Base-by-base conservation (phyloP, 2,888 invertebrate genomes). In the Trachelus tabidus region DNA sequence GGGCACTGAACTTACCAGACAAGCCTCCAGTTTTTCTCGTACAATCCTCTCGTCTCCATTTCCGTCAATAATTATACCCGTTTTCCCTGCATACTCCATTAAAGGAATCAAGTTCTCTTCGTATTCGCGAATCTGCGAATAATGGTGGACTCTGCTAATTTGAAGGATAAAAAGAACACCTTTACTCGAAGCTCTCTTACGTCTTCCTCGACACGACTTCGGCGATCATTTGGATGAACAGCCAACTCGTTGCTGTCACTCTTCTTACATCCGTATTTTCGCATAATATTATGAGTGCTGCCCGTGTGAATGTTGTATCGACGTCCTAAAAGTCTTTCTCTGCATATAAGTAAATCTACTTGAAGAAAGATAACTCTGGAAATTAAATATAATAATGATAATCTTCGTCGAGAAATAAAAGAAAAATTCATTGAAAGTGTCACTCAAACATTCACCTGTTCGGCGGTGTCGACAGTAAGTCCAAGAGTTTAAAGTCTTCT, bases 401-500 rank as follows among this genome's bases (percentile, higher is more conserved):
- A 71, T 31, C 4, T 3, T 71, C 31, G 0, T 31, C 1, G 11
- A 6, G 31, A 30, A 31, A 15, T 1, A 71, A 33, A 71, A 15
- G 11, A 1, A 12, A 30, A 11, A 15, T 40, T 1, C 6, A 0
- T 40, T 34, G 35, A 77, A 76, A 73, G 37, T 78, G 40, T 73
- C 69, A n/a, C 69, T 79, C n/a, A n/a, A n/a, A n/a, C n/a, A 69
- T 3, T 35, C 3, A 94, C 94, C 94, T 93, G 86, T 95, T 95
- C 0, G 95, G 95, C 1, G 95, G 94, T 2, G 94, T 94, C 30
- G 93, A 89, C 83, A 93, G 91, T 69, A 90, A 91, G 86, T 95
- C 95, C 3, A 95, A 86, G 68, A 92, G 87, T 85, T 94, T 93
- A 78, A 95, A 94, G 83, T 95, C 95, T 1, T 89, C 89, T 0